Conservation (phyloP, 2,888 invertebrate genomes). For the Perizoma affinitatum region DNA sequence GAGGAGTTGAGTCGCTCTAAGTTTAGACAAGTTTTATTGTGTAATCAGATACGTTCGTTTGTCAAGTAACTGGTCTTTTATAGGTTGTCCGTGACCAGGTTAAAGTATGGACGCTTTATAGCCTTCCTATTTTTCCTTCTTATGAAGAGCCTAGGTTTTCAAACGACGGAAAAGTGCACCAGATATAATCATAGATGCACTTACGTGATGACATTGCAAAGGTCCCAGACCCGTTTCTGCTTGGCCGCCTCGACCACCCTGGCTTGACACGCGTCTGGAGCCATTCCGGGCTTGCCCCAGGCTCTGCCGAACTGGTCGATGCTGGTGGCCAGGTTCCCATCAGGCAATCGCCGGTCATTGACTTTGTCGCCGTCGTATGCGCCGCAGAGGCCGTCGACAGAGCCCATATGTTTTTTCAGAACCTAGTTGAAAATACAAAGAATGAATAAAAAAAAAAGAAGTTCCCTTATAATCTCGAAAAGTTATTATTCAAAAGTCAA, state of each 20-base stretch:
- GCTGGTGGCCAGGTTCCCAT: constrained; percentile 85
- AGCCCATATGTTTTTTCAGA: constrained; percentile 83
- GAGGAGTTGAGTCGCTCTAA: too few relatives aligned
- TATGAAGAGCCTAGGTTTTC: too few relatives aligned
- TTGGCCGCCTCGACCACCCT: constrained; percentile 85
- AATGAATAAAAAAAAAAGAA: background rate
- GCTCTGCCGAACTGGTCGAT: constrained; percentile 90
- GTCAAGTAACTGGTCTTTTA: too few relatives aligned
- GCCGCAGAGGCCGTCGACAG: constrained; percentile 92
- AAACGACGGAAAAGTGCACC: too few relatives aligned
- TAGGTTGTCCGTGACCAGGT: too few relatives aligned
- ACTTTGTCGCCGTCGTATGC: constrained; percentile 86
- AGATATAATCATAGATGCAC: constrained; percentile 40
- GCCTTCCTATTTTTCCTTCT: too few relatives aligned
- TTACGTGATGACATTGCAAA: constrained; percentile 88
- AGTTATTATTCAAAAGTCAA: too few relatives aligned
- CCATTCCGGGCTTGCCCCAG: constrained; percentile 86
- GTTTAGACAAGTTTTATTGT: too few relatives aligned
- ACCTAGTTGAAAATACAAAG: constrained; percentile 60
- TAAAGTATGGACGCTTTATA: too few relatives aligned
- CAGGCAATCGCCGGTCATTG: constrained; percentile 89
- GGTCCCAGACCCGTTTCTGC: constrained; percentile 86
- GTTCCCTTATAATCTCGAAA: too few relatives aligned
- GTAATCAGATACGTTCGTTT: too few relatives aligned
- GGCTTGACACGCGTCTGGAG: constrained; percentile 81